phyloP scores from a whole-genome alignment of 2,797 vertebrate genomes.

The Acrocephalus scirpaceus region DNA sequence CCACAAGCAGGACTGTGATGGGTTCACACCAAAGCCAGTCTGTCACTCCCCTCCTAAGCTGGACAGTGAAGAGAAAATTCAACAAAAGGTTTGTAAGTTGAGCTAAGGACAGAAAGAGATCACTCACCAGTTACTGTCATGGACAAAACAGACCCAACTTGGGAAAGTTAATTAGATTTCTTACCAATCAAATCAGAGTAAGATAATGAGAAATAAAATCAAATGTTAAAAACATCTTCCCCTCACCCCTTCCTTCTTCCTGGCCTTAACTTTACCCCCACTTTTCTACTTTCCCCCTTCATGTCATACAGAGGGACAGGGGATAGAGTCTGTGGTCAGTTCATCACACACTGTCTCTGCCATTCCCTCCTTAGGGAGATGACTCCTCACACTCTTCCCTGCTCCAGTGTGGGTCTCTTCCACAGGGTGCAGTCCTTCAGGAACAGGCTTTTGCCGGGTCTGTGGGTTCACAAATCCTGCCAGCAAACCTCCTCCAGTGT shows the following conservation, averaged over 20 bases:
- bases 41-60: background rate
- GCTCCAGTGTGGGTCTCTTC: background rate
- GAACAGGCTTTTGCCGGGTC: background rate
- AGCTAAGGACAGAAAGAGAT: background rate
- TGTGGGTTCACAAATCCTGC: background rate
- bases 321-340: no score
- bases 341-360: background rate
- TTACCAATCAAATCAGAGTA: background rate
- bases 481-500: background rate
- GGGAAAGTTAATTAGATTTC: background rate
- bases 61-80: background rate
- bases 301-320: background rate
- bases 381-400: background rate
- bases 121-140: background rate
- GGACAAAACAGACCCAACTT: background rate
- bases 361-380: background rate
- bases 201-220: background rate
- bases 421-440: background rate
- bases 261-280: background rate
- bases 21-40: background rate
- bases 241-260: background rate
- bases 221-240: background rate
- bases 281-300: background rate
- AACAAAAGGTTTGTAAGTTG: accelerated
- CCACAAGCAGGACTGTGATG: background rate